Conservation (phyloP, 1,140 invertebrate genomes). For the Zaprionus vittiger region DNA sequence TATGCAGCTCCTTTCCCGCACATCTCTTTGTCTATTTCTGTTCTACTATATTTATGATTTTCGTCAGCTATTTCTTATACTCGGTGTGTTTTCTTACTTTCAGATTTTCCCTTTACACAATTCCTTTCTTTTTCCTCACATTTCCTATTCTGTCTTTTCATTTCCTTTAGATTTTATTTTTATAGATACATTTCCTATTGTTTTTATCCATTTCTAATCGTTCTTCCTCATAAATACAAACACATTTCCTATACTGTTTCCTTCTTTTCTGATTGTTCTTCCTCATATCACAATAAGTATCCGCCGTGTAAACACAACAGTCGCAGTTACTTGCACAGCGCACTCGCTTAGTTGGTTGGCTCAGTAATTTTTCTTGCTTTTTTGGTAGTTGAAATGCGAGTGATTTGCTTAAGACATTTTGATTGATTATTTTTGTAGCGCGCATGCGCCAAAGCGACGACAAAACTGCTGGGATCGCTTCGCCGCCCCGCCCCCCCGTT, state of each 20-base stretch:
- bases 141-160: too few species aligned
- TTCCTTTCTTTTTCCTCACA: too few species aligned
- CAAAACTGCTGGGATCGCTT: constrained; percentile 46
- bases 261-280: background rate
- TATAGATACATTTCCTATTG: too few species aligned
- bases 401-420: constrained; percentile 84
- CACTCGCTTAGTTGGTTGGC: constrained; percentile 38
- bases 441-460: constrained; percentile 68
- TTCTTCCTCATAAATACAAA: background rate
- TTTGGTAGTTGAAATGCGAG: constrained; percentile 74
- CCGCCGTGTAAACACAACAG: constrained; percentile 13
- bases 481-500: background rate
- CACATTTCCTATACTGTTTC: background rate
- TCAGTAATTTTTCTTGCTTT: constrained; percentile 58
- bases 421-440: constrained; percentile 74
- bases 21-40: too few species aligned
- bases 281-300: background rate
- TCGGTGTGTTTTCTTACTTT: too few species aligned
- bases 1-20: too few species aligned
- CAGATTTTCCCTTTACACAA: too few species aligned
- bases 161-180: too few species aligned
- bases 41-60: too few species aligned
- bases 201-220: too few species aligned
- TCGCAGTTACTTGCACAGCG: constrained; percentile 11
- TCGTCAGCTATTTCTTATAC: too few species aligned